Percentiles rank a stretch among this genome's conserved stretches.
These are phyloP conservation scores for Baronia brevicornis DNA, from an alignment of 2,888 invertebrate genomes.

Conservation along the genomic window DNA sequence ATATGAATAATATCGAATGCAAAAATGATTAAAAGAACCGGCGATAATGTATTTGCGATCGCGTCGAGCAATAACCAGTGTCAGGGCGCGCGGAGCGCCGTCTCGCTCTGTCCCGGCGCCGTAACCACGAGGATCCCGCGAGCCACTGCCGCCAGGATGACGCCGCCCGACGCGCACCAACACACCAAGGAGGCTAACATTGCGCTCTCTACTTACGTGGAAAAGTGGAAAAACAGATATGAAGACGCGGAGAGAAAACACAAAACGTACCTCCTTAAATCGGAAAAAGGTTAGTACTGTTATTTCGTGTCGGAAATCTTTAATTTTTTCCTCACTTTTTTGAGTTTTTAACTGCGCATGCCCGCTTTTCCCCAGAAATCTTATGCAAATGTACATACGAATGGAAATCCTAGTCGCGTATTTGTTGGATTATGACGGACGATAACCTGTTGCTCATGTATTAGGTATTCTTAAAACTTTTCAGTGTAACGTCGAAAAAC, in stretches of 20 bases:
- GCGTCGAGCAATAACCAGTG: slow-evolving; percentile 71
- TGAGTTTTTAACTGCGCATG: slow-evolving; percentile 51
- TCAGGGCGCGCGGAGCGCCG: slow-evolving; percentile 62
- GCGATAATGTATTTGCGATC: slow-evolving; percentile 74
- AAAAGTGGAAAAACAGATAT: slow-evolving; percentile 81
- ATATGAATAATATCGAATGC: slow-evolving; percentile 63
- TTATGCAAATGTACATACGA: slow-evolving; percentile 60
- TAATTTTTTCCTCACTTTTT: slow-evolving; percentile 34
- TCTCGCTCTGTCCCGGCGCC: slow-evolving; percentile 61
- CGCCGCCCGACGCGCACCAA: slow-evolving; percentile 68
- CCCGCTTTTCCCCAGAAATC: slow-evolving; percentile 34
- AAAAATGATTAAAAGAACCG: slow-evolving; percentile 74
- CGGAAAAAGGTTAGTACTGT: slow-evolving; percentile 79
- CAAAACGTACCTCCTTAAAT: slow-evolving; percentile 79
- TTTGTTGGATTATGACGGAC: slow-evolving; percentile 62
- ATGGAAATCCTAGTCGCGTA: slow-evolving; percentile 61
- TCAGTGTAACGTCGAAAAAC: too few species aligned
- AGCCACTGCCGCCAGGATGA: slow-evolving; percentile 68
- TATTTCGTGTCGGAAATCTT: slow-evolving; percentile 22
- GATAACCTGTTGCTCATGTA: slow-evolving; percentile 68
- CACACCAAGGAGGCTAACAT: slow-evolving; percentile 66
- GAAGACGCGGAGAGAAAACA: slow-evolving; percentile 82
- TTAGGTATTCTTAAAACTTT: slow-evolving; percentile 53
- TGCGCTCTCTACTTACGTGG: slow-evolving; percentile 67
- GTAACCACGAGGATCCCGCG: slow-evolving; percentile 67